phyloP scores from a whole-genome alignment of 23 tunicate species.

The Halocynthia aurantium region DNA sequence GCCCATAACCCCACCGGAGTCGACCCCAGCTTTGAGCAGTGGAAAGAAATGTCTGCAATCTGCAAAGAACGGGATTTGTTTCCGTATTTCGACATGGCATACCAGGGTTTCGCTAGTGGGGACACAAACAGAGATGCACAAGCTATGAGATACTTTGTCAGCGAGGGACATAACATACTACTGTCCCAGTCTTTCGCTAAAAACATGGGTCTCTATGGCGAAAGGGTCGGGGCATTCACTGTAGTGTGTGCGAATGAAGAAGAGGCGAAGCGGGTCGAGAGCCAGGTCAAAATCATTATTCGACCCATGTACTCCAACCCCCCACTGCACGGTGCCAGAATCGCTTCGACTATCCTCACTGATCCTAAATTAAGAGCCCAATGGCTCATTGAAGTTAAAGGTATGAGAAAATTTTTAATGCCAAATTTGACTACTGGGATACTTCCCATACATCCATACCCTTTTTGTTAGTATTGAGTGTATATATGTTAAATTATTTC shows the following conservation, averaged over 20 bases:
- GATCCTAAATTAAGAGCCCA: constrained; percentile 51
- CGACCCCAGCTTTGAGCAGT: constrained; percentile 87
- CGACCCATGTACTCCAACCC: constrained; percentile 98
- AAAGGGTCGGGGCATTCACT: constrained; percentile 87
- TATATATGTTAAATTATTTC: no score
- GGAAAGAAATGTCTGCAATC: constrained; percentile 84
- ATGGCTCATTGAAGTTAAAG: constrained; percentile 36
- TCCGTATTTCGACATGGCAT: constrained; percentile 94
- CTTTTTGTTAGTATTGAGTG: no score
- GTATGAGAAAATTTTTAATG: not conserved
- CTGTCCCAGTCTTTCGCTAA: constrained; percentile 93
- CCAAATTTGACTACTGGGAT: no score
- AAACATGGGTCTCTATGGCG: constrained; percentile 98
- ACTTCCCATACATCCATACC: no score
- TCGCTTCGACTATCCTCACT: constrained; percentile 64
- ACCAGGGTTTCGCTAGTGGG: constrained; percentile 96
- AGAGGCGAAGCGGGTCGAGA: constrained; percentile 92
- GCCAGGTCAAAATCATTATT: constrained; percentile 85
- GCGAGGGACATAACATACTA: constrained; percentile 83
- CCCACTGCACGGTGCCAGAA: constrained; percentile 93
- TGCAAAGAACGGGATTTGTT: constrained; percentile 59
- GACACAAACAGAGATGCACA: constrained; percentile 84
- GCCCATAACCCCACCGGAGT: constrained; percentile 99
- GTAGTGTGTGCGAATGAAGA: constrained; percentile 83
- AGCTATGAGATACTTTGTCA: constrained; percentile 74